Evolutionary conservation across 1,140 invertebrate species (phyloP).

Genomic region (Vanessa atalanta): DNA sequence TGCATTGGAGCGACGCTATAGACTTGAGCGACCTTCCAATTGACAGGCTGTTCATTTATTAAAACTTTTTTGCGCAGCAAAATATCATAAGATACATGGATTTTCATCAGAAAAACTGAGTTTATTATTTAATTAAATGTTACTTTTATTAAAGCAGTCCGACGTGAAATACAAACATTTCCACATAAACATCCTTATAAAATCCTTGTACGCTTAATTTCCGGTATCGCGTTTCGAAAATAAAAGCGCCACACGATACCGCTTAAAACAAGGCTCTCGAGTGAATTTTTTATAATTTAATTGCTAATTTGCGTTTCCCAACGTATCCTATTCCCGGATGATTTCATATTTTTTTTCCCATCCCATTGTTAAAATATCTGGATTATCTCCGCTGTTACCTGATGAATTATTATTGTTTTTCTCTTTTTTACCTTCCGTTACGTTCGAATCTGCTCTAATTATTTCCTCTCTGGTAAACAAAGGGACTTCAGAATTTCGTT

Average conservation of each 20-base stretch:
- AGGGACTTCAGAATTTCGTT: conserved; percentile 51
- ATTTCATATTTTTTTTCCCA: conserved; percentile 40
- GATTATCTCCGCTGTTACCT: conserved; percentile 71
- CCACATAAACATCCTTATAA: conserved; percentile 15
- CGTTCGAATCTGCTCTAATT: conserved; percentile 70
- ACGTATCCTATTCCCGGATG: conserved; percentile 52
- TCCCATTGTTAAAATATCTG: conserved; percentile 69
- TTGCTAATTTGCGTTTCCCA: conserved; percentile 70
- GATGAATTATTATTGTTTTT: conserved; percentile 72
- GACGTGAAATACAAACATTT: conserved; percentile 4
- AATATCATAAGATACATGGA: too few species aligned
- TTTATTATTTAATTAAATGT: background rate
- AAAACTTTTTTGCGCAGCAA: too few species aligned
- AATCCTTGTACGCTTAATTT: conserved; percentile 24
- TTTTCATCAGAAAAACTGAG: too few species aligned
- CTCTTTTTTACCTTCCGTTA: conserved; percentile 52
- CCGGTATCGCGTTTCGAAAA: conserved; percentile 50
- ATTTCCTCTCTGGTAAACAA: conserved; percentile 75
- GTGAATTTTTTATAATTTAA: conserved; percentile 57
- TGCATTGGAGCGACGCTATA: too few species aligned
- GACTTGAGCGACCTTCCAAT: too few species aligned
- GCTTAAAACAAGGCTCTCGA: conserved; percentile 54
- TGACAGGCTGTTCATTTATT: too few species aligned
- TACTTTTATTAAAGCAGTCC: background rate
- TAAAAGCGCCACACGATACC: conserved; percentile 51